A percentile compares a stretch with the other conserved stretches of the same genome.
Conservation (phyloP, 2,113 vertebrate genomes). For the Crypturellus undulatus region DNA sequence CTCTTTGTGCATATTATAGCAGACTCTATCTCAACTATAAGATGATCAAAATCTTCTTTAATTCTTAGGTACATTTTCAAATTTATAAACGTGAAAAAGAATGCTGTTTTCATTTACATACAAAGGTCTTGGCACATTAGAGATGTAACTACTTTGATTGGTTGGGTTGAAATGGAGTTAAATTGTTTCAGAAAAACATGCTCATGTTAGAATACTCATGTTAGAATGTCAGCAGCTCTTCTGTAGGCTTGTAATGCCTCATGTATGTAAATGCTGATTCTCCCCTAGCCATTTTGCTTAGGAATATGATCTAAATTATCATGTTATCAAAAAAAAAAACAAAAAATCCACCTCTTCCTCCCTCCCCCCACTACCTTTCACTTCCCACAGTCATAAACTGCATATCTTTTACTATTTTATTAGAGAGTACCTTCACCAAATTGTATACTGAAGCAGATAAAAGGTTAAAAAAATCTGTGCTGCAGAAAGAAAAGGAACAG, state of each 20-base stretch:
- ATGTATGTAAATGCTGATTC: not conserved
- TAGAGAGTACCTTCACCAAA: not conserved
- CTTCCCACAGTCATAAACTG: conserved; percentile 28
- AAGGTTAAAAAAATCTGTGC: not conserved
- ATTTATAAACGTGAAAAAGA: not conserved
- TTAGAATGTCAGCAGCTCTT: conserved; percentile 5
- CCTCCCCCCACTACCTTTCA: conserved; percentile 1
- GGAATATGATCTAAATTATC: conserved; percentile 40
- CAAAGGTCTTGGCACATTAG: not conserved
- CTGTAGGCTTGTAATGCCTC: conserved; percentile 20
- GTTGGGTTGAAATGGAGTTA: not conserved
- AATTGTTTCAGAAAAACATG: not conserved
- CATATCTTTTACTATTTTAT: conserved; percentile 23
- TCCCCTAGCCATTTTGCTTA: conserved; percentile 9
- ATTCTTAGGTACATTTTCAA: not conserved
- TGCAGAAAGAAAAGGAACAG: not conserved
- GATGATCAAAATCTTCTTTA: conserved; percentile 26
- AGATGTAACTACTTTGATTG: not conserved
- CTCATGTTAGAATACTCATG: not conserved
- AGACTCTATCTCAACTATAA: conserved; percentile 18
- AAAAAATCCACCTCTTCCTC: not conserved
- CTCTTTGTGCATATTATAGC: not conserved
- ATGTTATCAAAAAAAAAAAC: conserved; percentile 17
- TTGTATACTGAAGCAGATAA: not conserved
- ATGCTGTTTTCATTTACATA: not conserved